These are phyloP conservation scores for Coryphaenoides rupestris DNA, from an alignment of 2,113 vertebrate species.

Conservation along the genomic window DNA sequence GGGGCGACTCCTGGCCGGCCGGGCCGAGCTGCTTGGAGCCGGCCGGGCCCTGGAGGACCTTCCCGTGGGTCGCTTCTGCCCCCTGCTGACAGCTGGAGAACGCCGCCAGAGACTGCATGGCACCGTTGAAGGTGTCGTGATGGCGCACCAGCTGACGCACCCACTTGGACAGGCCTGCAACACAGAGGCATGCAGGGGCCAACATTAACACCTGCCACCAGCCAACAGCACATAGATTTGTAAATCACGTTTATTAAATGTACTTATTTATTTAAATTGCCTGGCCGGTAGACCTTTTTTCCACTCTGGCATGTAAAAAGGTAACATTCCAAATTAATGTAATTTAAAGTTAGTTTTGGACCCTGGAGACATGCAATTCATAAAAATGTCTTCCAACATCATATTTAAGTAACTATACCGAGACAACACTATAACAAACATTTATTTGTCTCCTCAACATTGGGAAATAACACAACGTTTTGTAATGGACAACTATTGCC, in stretches of 20 bases:
- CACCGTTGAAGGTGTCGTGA: constrained; percentile 79
- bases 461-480: not conserved
- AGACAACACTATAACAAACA: not conserved
- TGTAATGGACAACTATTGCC: constrained; percentile 57
- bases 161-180: constrained; percentile 92
- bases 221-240: not conserved
- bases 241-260: not conserved
- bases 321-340: too few relatives aligned
- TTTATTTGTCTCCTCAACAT: not conserved
- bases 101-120: constrained; percentile 77
- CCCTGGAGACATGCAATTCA: not conserved
- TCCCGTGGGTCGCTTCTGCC: constrained; percentile 20
- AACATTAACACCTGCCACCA: too few relatives aligned
- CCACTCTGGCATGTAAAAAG: too few relatives aligned
- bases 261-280: too few relatives aligned
- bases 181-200: constrained; percentile 1
- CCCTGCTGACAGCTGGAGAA: constrained; percentile 66
- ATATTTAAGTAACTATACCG: not conserved
- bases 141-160: constrained; percentile 88
- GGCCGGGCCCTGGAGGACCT: too few relatives aligned
- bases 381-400: not conserved
- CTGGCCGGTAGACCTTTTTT: too few relatives aligned
- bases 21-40: too few relatives aligned
- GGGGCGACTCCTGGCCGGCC: too few relatives aligned
- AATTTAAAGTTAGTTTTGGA: not conserved